Evolutionary conservation across 2,113 vertebrate species (phyloP), one percentile per base, ranked within the genome.

Genomic region (Lepidothrix coronata): DNA sequence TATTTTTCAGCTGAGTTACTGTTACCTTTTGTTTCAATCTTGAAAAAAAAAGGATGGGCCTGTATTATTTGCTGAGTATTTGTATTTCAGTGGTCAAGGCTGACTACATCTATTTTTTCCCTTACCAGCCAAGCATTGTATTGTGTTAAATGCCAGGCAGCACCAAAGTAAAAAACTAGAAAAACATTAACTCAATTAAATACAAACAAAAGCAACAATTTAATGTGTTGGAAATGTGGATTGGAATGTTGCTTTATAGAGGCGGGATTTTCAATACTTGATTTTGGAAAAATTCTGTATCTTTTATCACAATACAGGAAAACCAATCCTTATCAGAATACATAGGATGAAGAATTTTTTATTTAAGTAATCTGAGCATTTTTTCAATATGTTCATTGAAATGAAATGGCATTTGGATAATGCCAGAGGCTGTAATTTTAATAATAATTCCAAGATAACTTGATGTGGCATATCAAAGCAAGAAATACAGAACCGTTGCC

Each of bases 381-480:
- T 94, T 63, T 63, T 85, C 66, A 91, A 85, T 78, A 86, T 91
- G 83, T 61, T 85, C 62, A 74, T 24, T 2, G 35, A 68, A 90
- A 77, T 54, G 72, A 96, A 96, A 93, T 74, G 79, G 86, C 91
- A 91, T 79, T 89, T 89, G 77, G 93, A 33, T 88, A 95, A 93
- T 30, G 83, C 96, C 85, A 21, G 74, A 80, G 92, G 95, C 84
- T 93, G 80, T 79, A 88, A 94, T 97, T 93, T 88, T 92, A 91
- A 89, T 93, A 93, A 92, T 96, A 96, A 94, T 79, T 86, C 86
- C 88, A 82, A 85, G 85, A 87, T 39, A 73, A 93, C 73, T 82
- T 89, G 95, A 96, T 91, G 92, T 89, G 86, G 85, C 16, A 9
- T 68, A 95, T 65, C 54, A 58, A 85, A 37, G 85, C 96, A 95